Base-by-base conservation (phyloP, 2,888 invertebrate species). In the Byasa hedistus region DNA sequence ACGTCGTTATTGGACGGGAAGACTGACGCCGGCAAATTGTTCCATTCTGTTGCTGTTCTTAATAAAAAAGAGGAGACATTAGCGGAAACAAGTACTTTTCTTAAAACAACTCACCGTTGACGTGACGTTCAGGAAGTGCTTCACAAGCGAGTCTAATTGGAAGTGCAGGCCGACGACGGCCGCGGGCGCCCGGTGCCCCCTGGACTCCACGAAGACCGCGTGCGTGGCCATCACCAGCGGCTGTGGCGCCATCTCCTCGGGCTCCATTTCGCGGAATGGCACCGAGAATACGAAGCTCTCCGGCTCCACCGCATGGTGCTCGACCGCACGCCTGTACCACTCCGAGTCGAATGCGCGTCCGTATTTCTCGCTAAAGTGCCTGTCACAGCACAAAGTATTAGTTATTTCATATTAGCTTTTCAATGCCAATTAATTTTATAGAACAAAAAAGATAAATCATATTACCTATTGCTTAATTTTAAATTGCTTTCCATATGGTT, bases 91-190 rank as follows among this genome's bases (percentile, higher is more conserved):
- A 12, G 39, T 12, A 12, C 39, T 1, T 39, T 39, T 3, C 39
- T 39, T 15, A 39, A 39, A 39, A 39, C 2, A 15, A 73, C 82
- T 92, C 92, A 97, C 97, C 80, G 96, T 95, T 44, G 97, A 96
- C 21, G 98, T 98, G 60, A 97, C 96, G 75, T 98, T 97, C 73
- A 96, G 93, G 82, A 98, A 98, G 85, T 96, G 96, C 61, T 95
- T 94, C 1, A 96, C 95, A 72, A 98, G 92, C 0, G 95, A 95
- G 8, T 96, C 95, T 79, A 98, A 95, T 73, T 96, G 95, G 85
- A 97, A 97, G 79, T 97, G 97, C 39, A 98, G 84, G 0, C 98
- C 98, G n/a, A 98, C 97, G 3, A 98, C 98, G 1, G 97, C 98
- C 0, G 96, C 97, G 0, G 97, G 96, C 0, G 97, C 97, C 74